Evolutionary conservation across 1,140 invertebrate genomes (phyloP), one percentile per base, ranked within the genome.

Genomic region (Paramacrobiotus metropolitanus): DNA sequence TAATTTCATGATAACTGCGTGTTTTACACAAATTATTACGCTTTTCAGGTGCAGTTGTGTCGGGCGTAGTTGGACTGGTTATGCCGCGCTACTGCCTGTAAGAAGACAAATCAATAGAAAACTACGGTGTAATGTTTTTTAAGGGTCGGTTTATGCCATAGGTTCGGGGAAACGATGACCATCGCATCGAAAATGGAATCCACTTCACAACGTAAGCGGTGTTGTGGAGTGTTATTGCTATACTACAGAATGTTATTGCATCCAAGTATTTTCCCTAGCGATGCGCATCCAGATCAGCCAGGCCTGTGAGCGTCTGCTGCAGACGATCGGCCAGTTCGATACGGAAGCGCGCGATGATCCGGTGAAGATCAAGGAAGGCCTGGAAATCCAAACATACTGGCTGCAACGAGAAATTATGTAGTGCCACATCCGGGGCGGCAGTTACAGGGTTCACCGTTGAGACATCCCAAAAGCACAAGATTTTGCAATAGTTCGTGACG

Each of bases 121-220:
- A n/a, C n/a, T n/a, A n/a, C n/a, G n/a, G n/a, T n/a, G n/a, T n/a
- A n/a, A n/a, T n/a, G n/a, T 40, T 40, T n/a, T n/a, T 40, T 40
- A n/a, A n/a, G n/a, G n/a, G n/a, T n/a, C n/a, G n/a, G n/a, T n/a
- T n/a, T n/a, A n/a, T n/a, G n/a, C n/a, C n/a, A n/a, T 24, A 55
- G 48, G 24, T 55, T 55, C 24, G 48, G 48, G 15, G 48, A 55
- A 55, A 55, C 48, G 4, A 65, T 68, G 15, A 66, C 62, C 31
- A 65, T 67, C 0, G 66, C 67, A 1, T 62, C 63, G 2, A 67
- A 63, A 60, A 68, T 68, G 67, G 67, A 68, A 61, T 67, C 67
- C 15, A 55, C 15, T 4, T 55, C 48, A 24, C 48, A 20, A 9
- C 34, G 34, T 40, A 40, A 40, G 34, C 34, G n/a, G n/a, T n/a